Evolutionary conservation across 2,797 vertebrate genomes (phyloP), one percentile per base, ranked within the genome.

Genomic region (Bufotes viridis): DNA sequence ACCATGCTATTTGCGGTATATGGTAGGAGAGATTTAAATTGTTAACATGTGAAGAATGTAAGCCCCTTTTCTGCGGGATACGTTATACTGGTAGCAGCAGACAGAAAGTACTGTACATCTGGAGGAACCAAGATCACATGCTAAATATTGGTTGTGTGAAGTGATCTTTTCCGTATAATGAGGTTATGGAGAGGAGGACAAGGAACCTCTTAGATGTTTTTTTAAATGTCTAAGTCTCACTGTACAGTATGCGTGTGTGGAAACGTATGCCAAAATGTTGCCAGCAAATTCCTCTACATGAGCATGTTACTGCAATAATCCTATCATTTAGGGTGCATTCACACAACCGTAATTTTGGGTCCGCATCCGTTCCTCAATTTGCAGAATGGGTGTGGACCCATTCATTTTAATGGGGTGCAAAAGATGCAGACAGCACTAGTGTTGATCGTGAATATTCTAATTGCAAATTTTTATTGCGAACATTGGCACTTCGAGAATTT

Each of bases 141-240:
- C 53, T 57, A 57, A 78, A 78, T 57, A 57, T 55, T 72, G 70
- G 29, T 78, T 29, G 14, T 15, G 15, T 61, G 17, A 34, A 18
- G 24, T 60, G 26, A 80, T 51, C 18, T 13, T 76, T 76, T 53
- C 49, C 20, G 53, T 53, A n/a, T 22, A 53, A n/a, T 53, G 4
- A 80, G 6, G 24, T 29, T 80, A 34, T 34, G 53, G 69, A 58
- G 67, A 58, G 13, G 26, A 84, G 42, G 17, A 34, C 5, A 60
- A 60, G 69, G 82, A 74, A 84, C 29, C 4, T 7, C 51, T 84
- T 74, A 84, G 74, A 72, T n/a, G 42, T 15, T 29, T 74, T 72
- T 15, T 74, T 42, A 74, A 15, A 74, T 74, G 42, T 74, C 10
- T 49, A 49, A 49, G 72, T 22, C 10, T 84, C 42, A 26, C 53